Evolutionary conservation across 2,113 vertebrate genomes (phyloP).

Genomic region (Oreochromis niloticus): DNA sequence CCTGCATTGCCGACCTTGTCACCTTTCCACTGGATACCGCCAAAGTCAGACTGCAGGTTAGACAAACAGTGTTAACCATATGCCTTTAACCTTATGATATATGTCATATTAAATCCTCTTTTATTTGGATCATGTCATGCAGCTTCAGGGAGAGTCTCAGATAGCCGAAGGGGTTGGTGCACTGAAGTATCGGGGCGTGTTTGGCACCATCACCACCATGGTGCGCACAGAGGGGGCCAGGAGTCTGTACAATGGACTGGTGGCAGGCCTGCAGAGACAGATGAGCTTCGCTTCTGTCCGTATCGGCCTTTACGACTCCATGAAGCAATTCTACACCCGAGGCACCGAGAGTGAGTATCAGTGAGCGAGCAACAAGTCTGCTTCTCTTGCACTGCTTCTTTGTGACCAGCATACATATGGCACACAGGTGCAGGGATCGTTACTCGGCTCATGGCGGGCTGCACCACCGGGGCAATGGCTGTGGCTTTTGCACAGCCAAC

Average conservation of each 20-base stretch:
- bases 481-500: conserved; percentile 87
- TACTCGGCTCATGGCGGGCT: conserved; percentile 80
- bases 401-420: not conserved
- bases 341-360: conserved; percentile 80
- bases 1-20: conserved; percentile 84
- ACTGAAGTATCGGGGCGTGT: conserved; percentile 72
- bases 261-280: conserved; percentile 80
- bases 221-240: conserved; percentile 74
- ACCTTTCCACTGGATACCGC: conserved; percentile 88
- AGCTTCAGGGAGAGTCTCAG: conserved; percentile 82
- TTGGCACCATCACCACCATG: conserved; percentile 79
- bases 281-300: conserved; percentile 80
- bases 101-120: not conserved
- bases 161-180: not conserved
- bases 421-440: conserved; percentile 76
- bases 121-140: not conserved
- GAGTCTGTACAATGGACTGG: conserved; percentile 79
- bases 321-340: conserved; percentile 82
- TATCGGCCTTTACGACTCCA: conserved; percentile 78
- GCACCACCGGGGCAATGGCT: conserved; percentile 85
- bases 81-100: not conserved
- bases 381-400: not conserved
- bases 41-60: conserved; percentile 88
- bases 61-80: not conserved
- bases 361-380: not conserved